Evolutionary conservation across 2,797 vertebrate genomes (phyloP).

Genomic region (Gymnodraco acuticeps): DNA sequence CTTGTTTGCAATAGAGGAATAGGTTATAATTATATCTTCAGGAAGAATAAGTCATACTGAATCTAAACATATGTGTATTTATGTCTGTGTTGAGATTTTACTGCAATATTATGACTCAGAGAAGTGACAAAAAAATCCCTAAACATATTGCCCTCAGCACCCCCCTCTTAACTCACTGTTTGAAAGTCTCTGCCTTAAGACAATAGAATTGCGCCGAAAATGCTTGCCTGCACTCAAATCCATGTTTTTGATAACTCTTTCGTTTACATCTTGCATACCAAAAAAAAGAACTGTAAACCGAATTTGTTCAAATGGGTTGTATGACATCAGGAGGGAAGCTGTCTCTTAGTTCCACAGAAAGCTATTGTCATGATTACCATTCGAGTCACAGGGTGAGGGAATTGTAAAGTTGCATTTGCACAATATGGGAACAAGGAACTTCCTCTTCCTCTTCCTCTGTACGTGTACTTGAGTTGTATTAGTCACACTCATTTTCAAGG

Average conservation of each 20-base stretch:
- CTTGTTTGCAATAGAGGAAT: not conserved
- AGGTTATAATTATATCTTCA: not conserved
- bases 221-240: not conserved
- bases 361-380: constrained; percentile 57
- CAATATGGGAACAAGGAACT: constrained; percentile 40
- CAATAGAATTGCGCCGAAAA: not conserved
- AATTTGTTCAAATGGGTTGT: not conserved
- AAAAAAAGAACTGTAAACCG: not conserved
- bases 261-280: too few relatives aligned
- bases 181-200: not conserved
- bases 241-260: not conserved
- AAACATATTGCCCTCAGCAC: not conserved
- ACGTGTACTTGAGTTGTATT: constrained; percentile 14
- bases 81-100: not conserved
- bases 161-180: not conserved
- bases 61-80: not conserved
- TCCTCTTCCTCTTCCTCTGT: constrained; percentile 54
- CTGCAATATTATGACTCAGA: constrained; percentile 1
- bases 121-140: not conserved
- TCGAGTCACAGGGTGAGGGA: constrained; percentile 65
- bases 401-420: constrained; percentile 19
- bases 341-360: not conserved
- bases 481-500: constrained; percentile 22
- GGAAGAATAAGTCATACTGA: not conserved
- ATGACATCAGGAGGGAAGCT: constrained; percentile 52